A percentile compares a stretch with the other conserved stretches of the same genome.
Evolutionary conservation across 2,888 invertebrate species (phyloP).

Genomic region (Steinernema carpocapsae): DNA sequence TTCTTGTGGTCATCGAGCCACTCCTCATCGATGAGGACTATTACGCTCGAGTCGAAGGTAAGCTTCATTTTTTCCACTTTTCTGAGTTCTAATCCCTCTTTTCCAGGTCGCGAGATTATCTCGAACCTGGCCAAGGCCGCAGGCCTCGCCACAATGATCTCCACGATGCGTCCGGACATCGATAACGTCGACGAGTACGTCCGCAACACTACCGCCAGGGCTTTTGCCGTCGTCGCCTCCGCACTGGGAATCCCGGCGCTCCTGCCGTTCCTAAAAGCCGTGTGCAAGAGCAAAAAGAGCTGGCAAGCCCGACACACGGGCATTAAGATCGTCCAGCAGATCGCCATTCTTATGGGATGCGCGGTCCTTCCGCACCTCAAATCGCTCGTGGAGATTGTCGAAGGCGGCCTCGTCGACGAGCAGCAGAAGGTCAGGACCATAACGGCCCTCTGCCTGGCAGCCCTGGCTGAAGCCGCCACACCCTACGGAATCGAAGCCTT

Average conservation of each 20-base stretch:
- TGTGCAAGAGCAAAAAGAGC: conserved; percentile 97
- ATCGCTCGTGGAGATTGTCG: conserved; percentile 97
- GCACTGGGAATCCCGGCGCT: conserved; percentile 96
- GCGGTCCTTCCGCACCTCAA: conserved; percentile 97
- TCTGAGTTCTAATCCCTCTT: not conserved
- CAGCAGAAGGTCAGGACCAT: conserved; percentile 98
- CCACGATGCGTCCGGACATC: conserved; percentile 99
- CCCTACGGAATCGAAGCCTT: conserved; percentile 99
- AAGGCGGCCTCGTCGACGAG: conserved; percentile 96
- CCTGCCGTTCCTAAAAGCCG: conserved; percentile 93
- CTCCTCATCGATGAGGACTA: conserved; percentile 98
- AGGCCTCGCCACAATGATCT: conserved; percentile 98
- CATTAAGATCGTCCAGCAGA: conserved; percentile 99
- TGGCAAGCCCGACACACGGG: conserved; percentile 97
- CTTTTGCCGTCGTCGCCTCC: conserved; percentile 99
- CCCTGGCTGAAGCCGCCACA: conserved; percentile 97
- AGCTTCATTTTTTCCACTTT: not conserved
- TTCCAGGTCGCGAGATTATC: conserved; percentile 87
- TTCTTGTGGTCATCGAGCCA: conserved; percentile 97
- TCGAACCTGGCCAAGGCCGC: conserved; percentile 95
- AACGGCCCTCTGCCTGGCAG: conserved; percentile 95
- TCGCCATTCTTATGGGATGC: conserved; percentile 99
- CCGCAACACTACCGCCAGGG: conserved; percentile 96
- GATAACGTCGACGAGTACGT: conserved; percentile 89
- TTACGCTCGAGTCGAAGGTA: conserved; percentile 94